A percentile compares a stretch with the other conserved stretches of the same genome.
These are phyloP conservation scores for Eleutherodactylus coqui DNA, from an alignment of 2,797 vertebrate genomes.

Conservation along the genomic window DNA sequence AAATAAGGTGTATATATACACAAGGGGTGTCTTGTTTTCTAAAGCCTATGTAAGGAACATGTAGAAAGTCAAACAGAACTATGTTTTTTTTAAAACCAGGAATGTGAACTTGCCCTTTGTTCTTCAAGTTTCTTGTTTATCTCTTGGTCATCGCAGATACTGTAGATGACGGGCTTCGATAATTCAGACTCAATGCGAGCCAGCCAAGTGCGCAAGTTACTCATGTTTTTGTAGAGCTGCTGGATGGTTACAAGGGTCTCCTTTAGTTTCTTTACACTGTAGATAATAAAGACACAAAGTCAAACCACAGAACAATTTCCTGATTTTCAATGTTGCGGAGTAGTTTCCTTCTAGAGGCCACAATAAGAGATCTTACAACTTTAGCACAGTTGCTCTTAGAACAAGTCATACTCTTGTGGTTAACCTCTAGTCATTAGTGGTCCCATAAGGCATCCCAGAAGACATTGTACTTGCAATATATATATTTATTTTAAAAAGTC, in stretches of 20 bases:
- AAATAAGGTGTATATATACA: too few relatives aligned
- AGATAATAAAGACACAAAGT: conserved; percentile 60
- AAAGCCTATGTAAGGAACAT: background rate
- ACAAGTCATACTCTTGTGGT: background rate
- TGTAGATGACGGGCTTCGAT: conserved; percentile 89
- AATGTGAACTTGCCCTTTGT: conserved; percentile 84
- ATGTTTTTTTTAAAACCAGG: background rate
- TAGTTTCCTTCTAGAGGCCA: background rate
- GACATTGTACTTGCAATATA: background rate
- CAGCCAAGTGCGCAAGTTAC: conserved; percentile 92
- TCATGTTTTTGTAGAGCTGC: conserved; percentile 95
- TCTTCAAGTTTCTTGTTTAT: conserved; percentile 93
- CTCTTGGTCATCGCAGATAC: conserved; percentile 88
- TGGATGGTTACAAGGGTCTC: conserved; percentile 93
- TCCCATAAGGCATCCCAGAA: background rate
- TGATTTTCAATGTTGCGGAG: too few relatives aligned
- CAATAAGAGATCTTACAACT: background rate
- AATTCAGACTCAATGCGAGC: conserved; percentile 90
- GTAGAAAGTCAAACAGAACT: background rate
- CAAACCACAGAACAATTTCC: background rate
- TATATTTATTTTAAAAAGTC: too few relatives aligned
- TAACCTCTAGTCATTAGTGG: background rate
- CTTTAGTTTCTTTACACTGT: conserved; percentile 95
- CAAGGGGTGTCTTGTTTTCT: background rate
- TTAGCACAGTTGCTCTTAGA: background rate